Evolutionary conservation across 2,888 invertebrate genomes (phyloP), one percentile per base, ranked within the genome.

Genomic region (Mycogona germanica): DNA sequence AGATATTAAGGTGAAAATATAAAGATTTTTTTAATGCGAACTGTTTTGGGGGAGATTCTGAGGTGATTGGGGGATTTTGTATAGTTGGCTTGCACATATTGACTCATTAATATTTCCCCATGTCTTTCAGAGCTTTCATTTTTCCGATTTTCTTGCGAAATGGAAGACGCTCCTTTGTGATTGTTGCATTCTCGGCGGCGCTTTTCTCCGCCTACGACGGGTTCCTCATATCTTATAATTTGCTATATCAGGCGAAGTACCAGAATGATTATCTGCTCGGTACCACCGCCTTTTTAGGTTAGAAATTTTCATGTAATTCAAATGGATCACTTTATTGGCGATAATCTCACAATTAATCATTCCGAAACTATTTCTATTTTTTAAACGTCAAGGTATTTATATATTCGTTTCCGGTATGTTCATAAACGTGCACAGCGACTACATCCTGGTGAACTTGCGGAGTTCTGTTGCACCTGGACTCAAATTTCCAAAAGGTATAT

Each of bases 401-500:
- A 28, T 72, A 7, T 75, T 74, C 61, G 57, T 72, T 47, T 23
- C 53, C 26, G 76, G 76, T 25, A 68, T 75, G 69, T 53, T 60
- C 2, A 68, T 74, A 44, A 76, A 76, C 60, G 64, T 73, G 17
- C 71, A 72, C 37, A 69, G 74, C 5, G 74, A 75, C 57, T 63
- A 67, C 51, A 63, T 73, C 38, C 60, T 73, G 46, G 60, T 72
- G 37, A 68, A 68, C 61, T 62, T 74, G 54, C 57, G 74, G 38
- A 67, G 68, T 57, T 68, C 68, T 2, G 70, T 71, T 26, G 73
- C 73, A 59, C 69, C 64, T 6, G 70, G 68, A 26, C 62, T 63
- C 9, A 70, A 68, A 38, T 44, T 47, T 17, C 42, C 53, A 42
- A 9, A 56, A 71, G 73, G 74, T 53, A 72, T 72, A 1, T 61